phyloP scores from a whole-genome alignment of 2,888 invertebrate species.

The Lomographa bimaculata region DNA sequence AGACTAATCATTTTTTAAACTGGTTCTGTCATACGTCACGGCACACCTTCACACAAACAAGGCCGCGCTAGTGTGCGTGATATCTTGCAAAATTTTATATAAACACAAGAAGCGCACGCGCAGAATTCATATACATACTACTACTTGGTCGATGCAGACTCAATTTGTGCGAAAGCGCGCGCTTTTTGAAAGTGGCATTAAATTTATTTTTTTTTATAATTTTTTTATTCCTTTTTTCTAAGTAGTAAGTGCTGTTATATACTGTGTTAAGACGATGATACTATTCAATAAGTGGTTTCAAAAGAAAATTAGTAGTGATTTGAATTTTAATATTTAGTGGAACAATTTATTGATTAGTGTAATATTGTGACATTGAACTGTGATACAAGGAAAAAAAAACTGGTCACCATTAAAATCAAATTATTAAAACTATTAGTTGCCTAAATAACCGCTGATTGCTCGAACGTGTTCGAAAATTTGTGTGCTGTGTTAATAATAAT shows the following conservation, averaged over 20 bases:
- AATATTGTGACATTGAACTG: conserved; percentile 11
- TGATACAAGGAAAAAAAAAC: conserved; percentile 15
- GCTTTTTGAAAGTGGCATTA: conserved; percentile 32
- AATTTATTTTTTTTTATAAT: conserved; percentile 7
- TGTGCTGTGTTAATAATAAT: too few species aligned
- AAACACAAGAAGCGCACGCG: conserved; percentile 21
- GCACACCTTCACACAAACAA: conserved; percentile 8
- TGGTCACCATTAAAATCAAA: conserved; percentile 17
- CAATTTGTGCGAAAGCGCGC: conserved; percentile 28
- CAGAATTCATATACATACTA: conserved; percentile 29
- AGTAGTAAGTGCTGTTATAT: too few species aligned
- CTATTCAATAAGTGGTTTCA: conserved; percentile 4
- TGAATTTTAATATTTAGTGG: neutral
- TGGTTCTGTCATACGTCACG: conserved; percentile 14
- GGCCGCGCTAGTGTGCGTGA: conserved; percentile 19
- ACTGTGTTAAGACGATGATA: conserved; percentile 1
- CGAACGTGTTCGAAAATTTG: conserved; percentile 3
- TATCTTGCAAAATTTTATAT: conserved; percentile 35
- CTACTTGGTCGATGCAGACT: conserved; percentile 29
- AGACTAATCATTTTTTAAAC: conserved; percentile 10
- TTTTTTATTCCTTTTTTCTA: too few species aligned
- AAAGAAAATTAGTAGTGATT: too few species aligned
- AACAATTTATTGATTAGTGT: neutral
- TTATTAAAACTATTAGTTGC: conserved; percentile 9
- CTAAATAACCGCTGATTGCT: neutral